A percentile compares a stretch with the other conserved stretches of the same genome.
Conservation (phyloP, 2,888 invertebrate genomes). For the Dynastes hyllus region DNA sequence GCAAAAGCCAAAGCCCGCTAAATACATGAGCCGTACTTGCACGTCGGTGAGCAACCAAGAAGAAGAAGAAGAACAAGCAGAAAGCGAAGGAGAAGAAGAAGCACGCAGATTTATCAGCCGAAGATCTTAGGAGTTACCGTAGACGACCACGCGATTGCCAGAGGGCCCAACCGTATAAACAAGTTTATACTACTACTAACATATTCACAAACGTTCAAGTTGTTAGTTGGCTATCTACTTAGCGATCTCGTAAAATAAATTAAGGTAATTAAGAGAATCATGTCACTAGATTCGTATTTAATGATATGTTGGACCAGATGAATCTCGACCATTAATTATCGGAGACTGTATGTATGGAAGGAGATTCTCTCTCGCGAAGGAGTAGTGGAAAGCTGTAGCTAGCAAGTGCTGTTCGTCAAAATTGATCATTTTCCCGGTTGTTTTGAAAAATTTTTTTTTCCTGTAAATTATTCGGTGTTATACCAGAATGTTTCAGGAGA, state of each 20-base stretch:
- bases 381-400: constrained; percentile 16
- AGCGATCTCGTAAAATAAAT: constrained; percentile 71
- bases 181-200: constrained; percentile 65
- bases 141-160: constrained; percentile 61
- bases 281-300: constrained; percentile 70
- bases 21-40: constrained; percentile 45
- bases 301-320: constrained; percentile 69
- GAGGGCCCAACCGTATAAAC: constrained; percentile 62
- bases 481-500: too few relatives aligned
- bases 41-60: constrained; percentile 45
- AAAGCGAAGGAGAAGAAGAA: constrained; percentile 54
- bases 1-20: constrained; percentile 51
- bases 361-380: constrained; percentile 6
- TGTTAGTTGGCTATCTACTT: constrained; percentile 65
- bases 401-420: too few relatives aligned
- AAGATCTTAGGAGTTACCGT: constrained; percentile 59
- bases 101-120: constrained; percentile 59
- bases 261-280: constrained; percentile 72
- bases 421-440: too few relatives aligned
- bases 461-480: background rate
- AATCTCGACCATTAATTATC: constrained; percentile 66
- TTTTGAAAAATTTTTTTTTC: background rate
- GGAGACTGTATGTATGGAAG: constrained; percentile 41
- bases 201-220: constrained; percentile 68
- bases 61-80: constrained; percentile 1